Evolutionary conservation across 1,140 invertebrate genomes (phyloP).

Genomic region (Carposina sasakii): DNA sequence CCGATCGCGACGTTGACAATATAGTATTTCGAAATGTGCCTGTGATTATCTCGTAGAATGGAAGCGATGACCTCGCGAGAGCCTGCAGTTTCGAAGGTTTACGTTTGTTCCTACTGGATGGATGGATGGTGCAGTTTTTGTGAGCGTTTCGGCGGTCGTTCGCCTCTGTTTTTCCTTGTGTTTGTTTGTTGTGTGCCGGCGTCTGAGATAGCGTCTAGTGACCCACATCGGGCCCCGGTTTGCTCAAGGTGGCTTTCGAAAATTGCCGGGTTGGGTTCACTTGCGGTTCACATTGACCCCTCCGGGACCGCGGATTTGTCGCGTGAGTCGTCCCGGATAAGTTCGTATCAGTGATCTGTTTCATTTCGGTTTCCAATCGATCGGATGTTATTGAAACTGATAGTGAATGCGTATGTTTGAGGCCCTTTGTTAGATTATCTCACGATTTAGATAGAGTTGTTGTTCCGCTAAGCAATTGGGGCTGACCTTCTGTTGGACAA

Average conservation of each 20-base stretch:
- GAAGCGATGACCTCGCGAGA: constrained; percentile 51
- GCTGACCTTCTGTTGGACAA: constrained; percentile 19
- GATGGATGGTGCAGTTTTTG: constrained; percentile 24
- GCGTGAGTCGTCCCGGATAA: too few relatives aligned
- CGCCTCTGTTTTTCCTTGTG: constrained; percentile 20
- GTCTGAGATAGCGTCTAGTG: constrained; percentile 27
- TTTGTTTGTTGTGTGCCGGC: constrained; percentile 22
- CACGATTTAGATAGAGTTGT: too few relatives aligned
- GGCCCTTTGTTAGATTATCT: too few relatives aligned
- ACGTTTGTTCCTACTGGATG: constrained; percentile 45
- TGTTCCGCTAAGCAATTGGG: too few relatives aligned
- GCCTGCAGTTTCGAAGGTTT: too few relatives aligned
- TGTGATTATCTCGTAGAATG: constrained; percentile 32
- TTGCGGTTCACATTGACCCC: too few relatives aligned
- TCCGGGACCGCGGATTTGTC: constrained; percentile 17
- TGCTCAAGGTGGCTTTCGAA: constrained; percentile 28
- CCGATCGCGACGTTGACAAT: constrained; percentile 28
- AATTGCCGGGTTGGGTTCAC: too few relatives aligned
- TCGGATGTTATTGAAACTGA: too few relatives aligned
- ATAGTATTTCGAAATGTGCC: constrained; percentile 46
- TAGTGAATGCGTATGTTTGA: too few relatives aligned
- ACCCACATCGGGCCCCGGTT: constrained; percentile 33
- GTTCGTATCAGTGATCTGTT: too few relatives aligned
- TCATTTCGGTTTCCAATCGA: too few relatives aligned
- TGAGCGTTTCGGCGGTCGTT: constrained; percentile 21